phyloP scores from a whole-genome alignment of 2,888 invertebrate species.

The Drosophila parthenogenetica region DNA sequence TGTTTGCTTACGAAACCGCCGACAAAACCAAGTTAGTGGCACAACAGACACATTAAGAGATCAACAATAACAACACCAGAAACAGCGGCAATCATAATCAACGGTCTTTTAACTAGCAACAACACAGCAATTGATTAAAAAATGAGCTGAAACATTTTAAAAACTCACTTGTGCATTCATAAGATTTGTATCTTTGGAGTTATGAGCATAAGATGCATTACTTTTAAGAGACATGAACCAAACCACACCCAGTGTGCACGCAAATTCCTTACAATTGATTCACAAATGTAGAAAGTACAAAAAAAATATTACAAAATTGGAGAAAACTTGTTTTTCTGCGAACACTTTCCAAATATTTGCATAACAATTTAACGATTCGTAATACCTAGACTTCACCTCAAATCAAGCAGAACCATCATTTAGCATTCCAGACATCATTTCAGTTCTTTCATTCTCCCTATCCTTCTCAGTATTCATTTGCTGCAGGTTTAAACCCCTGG shows the following conservation, averaged over 20 bases:
- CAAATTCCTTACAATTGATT: slow-evolving; percentile 68
- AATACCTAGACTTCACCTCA: slow-evolving; percentile 57
- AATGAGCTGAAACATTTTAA: slow-evolving; percentile 43
- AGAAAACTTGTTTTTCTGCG: slow-evolving; percentile 30
- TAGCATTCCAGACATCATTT: slow-evolving; percentile 44
- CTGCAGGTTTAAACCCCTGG: slow-evolving; percentile 43
- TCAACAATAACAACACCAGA: slow-evolving; percentile 2
- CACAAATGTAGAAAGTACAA: slow-evolving; percentile 41
- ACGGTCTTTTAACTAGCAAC: slow-evolving; percentile 37
- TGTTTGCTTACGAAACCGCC: slow-evolving; percentile 58
- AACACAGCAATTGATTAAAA: slow-evolving; percentile 62
- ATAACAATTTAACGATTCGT: slow-evolving; percentile 43
- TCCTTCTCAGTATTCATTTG: slow-evolving; percentile 7
- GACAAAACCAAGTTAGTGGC: slow-evolving; percentile 54
- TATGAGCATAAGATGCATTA: slow-evolving; percentile 20
- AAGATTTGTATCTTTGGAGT: slow-evolving; percentile 19
- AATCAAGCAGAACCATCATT: slow-evolving; percentile 67
- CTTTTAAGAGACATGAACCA: slow-evolving; percentile 10
- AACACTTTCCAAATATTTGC: slow-evolving; percentile 48
- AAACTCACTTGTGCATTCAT: slow-evolving; percentile 10
- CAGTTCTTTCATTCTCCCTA: slow-evolving; percentile 12
- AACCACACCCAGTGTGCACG: slow-evolving; percentile 57
- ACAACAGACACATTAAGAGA: slow-evolving; percentile 40
- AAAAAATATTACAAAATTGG: slow-evolving; percentile 36
- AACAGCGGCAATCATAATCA: slow-evolving; percentile 10